Base-by-base conservation (phyloP, 2,888 invertebrate genomes). In the Exephanes ischioxanthus region DNA sequence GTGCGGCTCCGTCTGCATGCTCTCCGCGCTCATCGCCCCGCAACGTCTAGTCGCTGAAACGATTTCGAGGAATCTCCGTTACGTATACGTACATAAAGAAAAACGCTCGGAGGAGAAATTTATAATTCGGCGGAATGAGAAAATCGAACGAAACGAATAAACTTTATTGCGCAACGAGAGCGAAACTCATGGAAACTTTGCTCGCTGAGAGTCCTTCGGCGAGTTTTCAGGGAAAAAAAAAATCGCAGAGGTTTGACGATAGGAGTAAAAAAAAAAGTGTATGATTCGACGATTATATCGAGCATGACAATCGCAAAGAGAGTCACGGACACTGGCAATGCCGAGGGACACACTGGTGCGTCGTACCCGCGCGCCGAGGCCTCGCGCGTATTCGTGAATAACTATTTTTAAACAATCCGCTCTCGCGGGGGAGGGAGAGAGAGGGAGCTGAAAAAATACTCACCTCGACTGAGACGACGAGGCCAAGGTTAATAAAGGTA, bases 401-500 rank as follows among this genome's bases (percentile, higher is more conserved):
- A 88, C 91, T 93, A 94, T 93, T 93, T 93, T 90, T 93, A 93
- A 92, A 90, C 81, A 70, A 41, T 41, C 77, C 66, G 22, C 78
- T 87, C 87, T 86, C 90, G 88, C 86, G 55, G 9, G 22, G 19
- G 89, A 90, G 87, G 88, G 89, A 89, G 90, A 41, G 41, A 11
- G 41, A 41, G 41, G 37, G 37, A 37, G 41, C 41, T 41, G 41
- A 41, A 41, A 41, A 84, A 86, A 91, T 90, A 91, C 91, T 92
- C 88, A 91, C 92, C 86, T 88, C 87, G 70, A 55, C 55, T 90
- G 77, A 87, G 89, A 89, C 89, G 91, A 90, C 75, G 91, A 87
- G 89, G 91, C 92, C 93, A 93, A 93, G 93, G 93, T 92, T 93
- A 93, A 91, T 91, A 92, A 91, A 91, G 91, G 89, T 90, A 41